Evolutionary conservation across 2,113 vertebrate species (phyloP).

Genomic region (Neodontobutis hainanensis): DNA sequence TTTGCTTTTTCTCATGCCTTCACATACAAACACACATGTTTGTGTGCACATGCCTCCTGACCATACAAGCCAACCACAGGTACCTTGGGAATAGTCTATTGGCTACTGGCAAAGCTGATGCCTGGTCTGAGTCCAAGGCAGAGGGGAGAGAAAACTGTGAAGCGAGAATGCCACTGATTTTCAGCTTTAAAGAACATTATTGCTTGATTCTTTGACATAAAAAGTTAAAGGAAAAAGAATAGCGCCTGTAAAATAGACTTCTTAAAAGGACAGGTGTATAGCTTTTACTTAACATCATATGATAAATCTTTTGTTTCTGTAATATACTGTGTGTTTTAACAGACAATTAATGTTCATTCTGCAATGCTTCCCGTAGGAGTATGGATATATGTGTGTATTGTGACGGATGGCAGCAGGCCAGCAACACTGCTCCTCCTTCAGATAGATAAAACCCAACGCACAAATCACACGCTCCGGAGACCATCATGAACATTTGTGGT

Average conservation of each 20-base stretch:
- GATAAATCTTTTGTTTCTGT: conserved; percentile 9
- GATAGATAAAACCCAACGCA: conserved; percentile 52
- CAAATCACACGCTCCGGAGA: conserved; percentile 48
- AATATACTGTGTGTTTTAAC: conserved; percentile 5
- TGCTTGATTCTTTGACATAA: neutral
- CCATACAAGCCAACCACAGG: conserved; percentile 72
- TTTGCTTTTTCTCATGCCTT: conserved; percentile 68
- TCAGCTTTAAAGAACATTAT: conserved; percentile 31
- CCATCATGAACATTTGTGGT: conserved; percentile 25
- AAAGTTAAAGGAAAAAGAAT: neutral
- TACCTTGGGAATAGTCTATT: conserved; percentile 69
- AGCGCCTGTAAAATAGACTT: too few species aligned
- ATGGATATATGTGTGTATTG: conserved; percentile 29
- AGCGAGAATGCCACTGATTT: conserved; percentile 31
- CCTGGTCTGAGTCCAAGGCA: conserved; percentile 66
- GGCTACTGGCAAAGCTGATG: conserved; percentile 66
- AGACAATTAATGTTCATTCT: conserved; percentile 17
- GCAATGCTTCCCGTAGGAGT: conserved; percentile 18
- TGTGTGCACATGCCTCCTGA: conserved; percentile 56
- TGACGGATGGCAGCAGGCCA: conserved; percentile 68
- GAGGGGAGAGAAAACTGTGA: conserved; percentile 44
- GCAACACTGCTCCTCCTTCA: conserved; percentile 52
- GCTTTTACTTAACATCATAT: neutral
- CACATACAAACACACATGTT: conserved; percentile 65
- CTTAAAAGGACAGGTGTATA: too few species aligned